phyloP scores from a whole-genome alignment of 2,888 invertebrate species.

The Parthenolecanium corni region DNA sequence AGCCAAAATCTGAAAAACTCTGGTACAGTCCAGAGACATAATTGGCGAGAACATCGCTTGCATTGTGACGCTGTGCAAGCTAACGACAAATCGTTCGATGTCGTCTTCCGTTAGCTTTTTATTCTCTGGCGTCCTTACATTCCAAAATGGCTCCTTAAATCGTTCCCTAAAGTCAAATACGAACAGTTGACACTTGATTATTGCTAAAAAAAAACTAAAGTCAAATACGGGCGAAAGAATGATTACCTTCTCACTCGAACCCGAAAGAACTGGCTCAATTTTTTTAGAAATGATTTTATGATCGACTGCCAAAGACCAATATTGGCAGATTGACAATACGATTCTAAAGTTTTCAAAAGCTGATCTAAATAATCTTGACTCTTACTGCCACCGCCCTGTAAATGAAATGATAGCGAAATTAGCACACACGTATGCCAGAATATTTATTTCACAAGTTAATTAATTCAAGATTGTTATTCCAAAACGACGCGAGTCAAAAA shows the following conservation, averaged over 20 bases:
- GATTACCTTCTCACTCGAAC: conserved; percentile 44
- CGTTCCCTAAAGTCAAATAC: conserved; percentile 48
- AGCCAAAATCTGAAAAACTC: conserved; percentile 62
- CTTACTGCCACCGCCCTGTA: conserved; percentile 54
- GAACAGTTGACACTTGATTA: not conserved
- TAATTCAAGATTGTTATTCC: no score
- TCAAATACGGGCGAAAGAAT: no score
- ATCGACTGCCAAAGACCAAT: conserved; percentile 63
- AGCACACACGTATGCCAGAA: no score
- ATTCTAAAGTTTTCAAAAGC: conserved; percentile 69
- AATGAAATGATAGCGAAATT: conserved; percentile 31
- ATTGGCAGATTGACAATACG: conserved; percentile 84
- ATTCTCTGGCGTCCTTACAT: conserved; percentile 52
- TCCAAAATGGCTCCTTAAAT: conserved; percentile 53
- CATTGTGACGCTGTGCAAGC: conserved; percentile 59
- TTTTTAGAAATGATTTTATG: conserved; percentile 54
- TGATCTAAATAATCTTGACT: conserved; percentile 62
- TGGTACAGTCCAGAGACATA: conserved; percentile 51
- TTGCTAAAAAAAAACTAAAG: no score
- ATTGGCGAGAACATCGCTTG: conserved; percentile 67
- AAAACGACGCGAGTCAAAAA: no score
- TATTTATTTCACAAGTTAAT: no score
- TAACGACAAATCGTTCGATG: conserved; percentile 66
- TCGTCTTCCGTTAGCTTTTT: conserved; percentile 65
- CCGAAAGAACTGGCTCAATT: conserved; percentile 55